Conservation (phyloP, 53 echinoderm and acorn worm species). For the Pentamera pediparva region DNA sequence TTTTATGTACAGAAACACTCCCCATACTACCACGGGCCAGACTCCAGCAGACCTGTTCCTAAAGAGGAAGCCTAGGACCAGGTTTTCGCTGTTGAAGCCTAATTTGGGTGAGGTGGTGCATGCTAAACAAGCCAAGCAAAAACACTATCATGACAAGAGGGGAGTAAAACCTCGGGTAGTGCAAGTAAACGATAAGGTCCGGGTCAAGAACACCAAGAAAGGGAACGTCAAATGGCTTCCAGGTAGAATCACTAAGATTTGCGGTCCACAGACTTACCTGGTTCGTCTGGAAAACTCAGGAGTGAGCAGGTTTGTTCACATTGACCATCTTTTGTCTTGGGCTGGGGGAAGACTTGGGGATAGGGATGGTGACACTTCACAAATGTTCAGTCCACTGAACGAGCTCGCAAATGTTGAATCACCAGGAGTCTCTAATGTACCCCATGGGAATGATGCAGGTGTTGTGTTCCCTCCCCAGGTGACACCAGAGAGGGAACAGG, state of each 20-base stretch:
- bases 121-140: slow-evolving; percentile 5
- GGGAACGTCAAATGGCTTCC: slow-evolving; percentile 43
- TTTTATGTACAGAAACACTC: neutral
- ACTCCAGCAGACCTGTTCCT: slow-evolving; percentile 9
- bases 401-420: too few relatives aligned
- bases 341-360: too few relatives aligned
- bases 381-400: too few relatives aligned
- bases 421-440: too few relatives aligned
- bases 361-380: too few relatives aligned
- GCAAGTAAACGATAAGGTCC: slow-evolving; percentile 1
- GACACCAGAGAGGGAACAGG: too few relatives aligned
- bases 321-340: slow-evolving; percentile 9
- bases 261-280: slow-evolving; percentile 43
- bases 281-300: slow-evolving; percentile 29
- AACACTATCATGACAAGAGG: slow-evolving; percentile 19
- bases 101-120: neutral
- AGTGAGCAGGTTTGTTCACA: slow-evolving; percentile 27
- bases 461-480: too few relatives aligned
- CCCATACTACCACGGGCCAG: slow-evolving; percentile 28
- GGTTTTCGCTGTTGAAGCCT: slow-evolving; percentile 12
- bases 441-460: too few relatives aligned
- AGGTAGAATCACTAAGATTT: slow-evolving; percentile 33
- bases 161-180: neutral
- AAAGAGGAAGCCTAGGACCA: neutral
- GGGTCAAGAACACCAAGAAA: slow-evolving; percentile 16